Evolutionary conservation across 2,113 vertebrate species (phyloP).

Genomic region (Channa argus): DNA sequence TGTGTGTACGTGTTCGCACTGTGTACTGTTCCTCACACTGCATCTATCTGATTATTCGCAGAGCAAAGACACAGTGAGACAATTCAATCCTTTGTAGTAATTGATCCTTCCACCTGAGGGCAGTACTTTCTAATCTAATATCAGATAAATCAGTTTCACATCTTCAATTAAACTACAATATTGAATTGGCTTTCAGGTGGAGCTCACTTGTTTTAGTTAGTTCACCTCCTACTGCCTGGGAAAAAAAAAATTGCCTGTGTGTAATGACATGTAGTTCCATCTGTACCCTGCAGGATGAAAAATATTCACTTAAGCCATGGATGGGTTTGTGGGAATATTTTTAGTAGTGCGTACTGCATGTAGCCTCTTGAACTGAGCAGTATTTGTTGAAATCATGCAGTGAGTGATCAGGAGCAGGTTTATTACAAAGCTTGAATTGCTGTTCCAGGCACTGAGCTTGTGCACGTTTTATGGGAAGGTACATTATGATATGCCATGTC

Average conservation of each 20-base stretch:
- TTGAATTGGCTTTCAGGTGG: conserved; percentile 46
- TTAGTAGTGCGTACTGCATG: not conserved
- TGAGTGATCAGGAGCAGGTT: not conserved
- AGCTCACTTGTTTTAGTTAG: conserved; percentile 42
- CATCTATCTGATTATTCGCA: conserved; percentile 62
- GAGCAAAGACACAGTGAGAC: conserved; percentile 55
- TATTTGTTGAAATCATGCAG: not conserved
- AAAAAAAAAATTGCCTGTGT: not conserved
- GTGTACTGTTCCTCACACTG: conserved; percentile 22
- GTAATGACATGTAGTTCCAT: conserved; percentile 34
- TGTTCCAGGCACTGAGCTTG: not conserved
- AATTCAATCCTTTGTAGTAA: conserved; percentile 80
- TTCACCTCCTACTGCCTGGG: conserved; percentile 30
- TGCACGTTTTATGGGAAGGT: conserved; percentile 5
- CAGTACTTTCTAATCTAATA: conserved; percentile 85
- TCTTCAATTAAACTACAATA: conserved; percentile 74
- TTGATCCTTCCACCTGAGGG: conserved; percentile 85
- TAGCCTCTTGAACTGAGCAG: not conserved
- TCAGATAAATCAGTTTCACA: conserved; percentile 72
- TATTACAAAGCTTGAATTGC: not conserved
- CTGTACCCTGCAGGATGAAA: conserved; percentile 45
- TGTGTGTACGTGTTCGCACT: conserved; percentile 14
- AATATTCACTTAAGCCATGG: not conserved
- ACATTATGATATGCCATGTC: too few species aligned
- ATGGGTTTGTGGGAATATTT: not conserved